phyloP scores from a whole-genome alignment of 1,140 invertebrate species.

The Zaprionus vittiger region DNA sequence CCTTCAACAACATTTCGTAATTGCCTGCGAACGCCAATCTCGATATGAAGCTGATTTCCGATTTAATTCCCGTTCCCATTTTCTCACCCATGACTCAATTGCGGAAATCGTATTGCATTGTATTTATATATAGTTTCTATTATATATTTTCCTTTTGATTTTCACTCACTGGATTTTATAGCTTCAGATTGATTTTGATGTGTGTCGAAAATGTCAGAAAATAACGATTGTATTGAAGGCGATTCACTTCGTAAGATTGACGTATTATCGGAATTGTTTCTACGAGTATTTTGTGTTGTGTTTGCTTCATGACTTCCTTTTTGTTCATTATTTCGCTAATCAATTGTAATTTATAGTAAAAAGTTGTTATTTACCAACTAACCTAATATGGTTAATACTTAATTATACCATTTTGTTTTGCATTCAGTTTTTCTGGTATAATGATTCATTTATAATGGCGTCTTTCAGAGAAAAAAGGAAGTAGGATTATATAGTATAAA shows the following conservation, averaged over 20 bases:
- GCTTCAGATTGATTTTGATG: conserved; percentile 33
- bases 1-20: conserved; percentile 40
- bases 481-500: no score
- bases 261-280: conserved; percentile 16
- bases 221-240: conserved; percentile 15
- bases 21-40: conserved; percentile 18
- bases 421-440: conserved; percentile 1
- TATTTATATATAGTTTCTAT: conserved; percentile 2
- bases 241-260: background rate
- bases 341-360: conserved; percentile 34
- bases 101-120: conserved; percentile 38
- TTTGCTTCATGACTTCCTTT: conserved; percentile 43
- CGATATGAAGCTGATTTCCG: background rate
- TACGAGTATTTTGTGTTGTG: background rate
- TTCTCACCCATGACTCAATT: conserved; percentile 19
- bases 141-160: conserved; percentile 15
- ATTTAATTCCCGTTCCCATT: conserved; percentile 2
- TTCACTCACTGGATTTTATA: conserved; percentile 27
- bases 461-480: background rate
- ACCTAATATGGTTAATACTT: conserved; percentile 30
- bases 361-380: conserved; percentile 19
- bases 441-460: background rate
- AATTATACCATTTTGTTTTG: background rate
- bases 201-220: conserved; percentile 19
- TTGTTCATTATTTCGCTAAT: conserved; percentile 25